phyloP scores from a whole-genome alignment of 2,113 vertebrate genomes.

The Carlito syrichta region DNA sequence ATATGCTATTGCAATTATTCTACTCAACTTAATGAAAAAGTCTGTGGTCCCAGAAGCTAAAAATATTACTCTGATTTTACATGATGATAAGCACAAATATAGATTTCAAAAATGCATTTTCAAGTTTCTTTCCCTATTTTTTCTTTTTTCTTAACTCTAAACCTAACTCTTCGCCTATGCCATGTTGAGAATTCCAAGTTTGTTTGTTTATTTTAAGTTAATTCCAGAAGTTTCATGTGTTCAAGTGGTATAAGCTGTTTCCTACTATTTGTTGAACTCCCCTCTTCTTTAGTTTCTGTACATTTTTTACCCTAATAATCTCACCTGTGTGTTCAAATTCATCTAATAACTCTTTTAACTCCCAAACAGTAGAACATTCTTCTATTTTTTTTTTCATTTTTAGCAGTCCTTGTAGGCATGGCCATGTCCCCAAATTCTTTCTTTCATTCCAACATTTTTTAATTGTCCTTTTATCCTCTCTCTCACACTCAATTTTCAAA shows the following conservation, averaged over 20 bases:
- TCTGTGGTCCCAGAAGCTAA: neutral
- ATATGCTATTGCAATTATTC: neutral
- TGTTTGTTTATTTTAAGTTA: neutral
- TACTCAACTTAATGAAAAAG: neutral
- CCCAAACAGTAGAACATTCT: neutral
- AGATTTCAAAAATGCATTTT: neutral
- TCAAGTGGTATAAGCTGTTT: neutral
- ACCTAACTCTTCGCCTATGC: neutral
- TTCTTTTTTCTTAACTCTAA: neutral
- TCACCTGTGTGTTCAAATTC: neutral
- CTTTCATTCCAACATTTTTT: neutral
- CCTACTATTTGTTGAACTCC: neutral
- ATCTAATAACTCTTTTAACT: neutral
- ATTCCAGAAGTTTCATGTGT: neutral
- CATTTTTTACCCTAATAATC: neutral
- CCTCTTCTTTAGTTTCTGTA: neutral
- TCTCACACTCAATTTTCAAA: neutral
- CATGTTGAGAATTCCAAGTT: neutral
- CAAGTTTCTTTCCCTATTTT: neutral
- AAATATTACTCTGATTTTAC: neutral
- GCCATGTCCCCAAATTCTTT: neutral
- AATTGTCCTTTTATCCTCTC: neutral
- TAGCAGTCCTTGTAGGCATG: neutral
- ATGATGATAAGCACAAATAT: neutral
- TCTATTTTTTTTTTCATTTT: neutral